phyloP scores from a whole-genome alignment of 1,140 invertebrate species.

The Chlorops oryzae region DNA sequence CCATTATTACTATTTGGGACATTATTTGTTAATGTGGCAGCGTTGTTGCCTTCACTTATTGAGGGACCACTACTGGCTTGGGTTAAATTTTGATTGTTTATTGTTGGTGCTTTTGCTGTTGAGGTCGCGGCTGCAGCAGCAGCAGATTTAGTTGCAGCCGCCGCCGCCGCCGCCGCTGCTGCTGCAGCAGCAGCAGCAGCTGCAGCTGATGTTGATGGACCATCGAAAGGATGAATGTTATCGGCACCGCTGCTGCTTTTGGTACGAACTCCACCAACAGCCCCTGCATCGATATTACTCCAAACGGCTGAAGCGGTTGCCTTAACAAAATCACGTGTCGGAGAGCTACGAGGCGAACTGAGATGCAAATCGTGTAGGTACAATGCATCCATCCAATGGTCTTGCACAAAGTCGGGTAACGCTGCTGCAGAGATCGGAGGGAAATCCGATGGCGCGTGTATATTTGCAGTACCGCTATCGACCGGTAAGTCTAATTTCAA shows the following conservation, averaged over 20 bases:
- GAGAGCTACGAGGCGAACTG: constrained; percentile 41
- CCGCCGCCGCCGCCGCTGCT: background rate
- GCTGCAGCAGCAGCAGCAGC: constrained; percentile 4
- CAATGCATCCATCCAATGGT: constrained; percentile 55
- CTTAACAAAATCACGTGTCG: constrained; percentile 31
- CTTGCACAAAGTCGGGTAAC: constrained; percentile 57
- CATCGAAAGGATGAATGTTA: no score
- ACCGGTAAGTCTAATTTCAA: background rate
- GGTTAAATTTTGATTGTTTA: no score
- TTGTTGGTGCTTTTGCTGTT: no score
- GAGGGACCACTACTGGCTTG: no score
- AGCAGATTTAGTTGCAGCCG: no score
- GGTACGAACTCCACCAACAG: constrained; percentile 18
- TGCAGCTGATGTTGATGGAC: no score
- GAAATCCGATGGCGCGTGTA: constrained; percentile 2
- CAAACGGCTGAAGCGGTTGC: constrained; percentile 20
- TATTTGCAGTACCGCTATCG: background rate
- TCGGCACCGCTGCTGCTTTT: constrained; percentile 2
- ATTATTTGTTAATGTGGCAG: background rate
- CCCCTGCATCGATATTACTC: constrained; percentile 15
- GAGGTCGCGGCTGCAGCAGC: no score
- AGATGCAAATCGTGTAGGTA: constrained; percentile 43
- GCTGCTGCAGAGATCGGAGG: constrained; percentile 42
- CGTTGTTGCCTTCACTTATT: no score
- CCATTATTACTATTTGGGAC: no score